Evolutionary conservation across 2,888 invertebrate genomes (phyloP).

Genomic region (Cinara cedri): DNA sequence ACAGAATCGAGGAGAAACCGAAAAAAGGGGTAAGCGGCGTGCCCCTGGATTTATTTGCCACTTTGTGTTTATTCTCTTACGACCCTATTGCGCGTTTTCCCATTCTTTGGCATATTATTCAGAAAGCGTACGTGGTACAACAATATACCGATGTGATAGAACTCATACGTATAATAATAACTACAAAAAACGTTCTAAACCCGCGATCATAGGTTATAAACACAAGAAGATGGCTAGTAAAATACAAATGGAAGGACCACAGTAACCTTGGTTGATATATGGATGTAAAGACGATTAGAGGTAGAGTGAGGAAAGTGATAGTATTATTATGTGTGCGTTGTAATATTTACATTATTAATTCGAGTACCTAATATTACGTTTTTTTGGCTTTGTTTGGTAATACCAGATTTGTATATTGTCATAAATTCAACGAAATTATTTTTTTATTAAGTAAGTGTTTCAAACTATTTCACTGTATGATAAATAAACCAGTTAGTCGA

Average conservation of each 20-base stretch:
- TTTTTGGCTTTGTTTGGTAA: neutral
- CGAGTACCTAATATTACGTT: slow-evolving; percentile 22
- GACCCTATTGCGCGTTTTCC: neutral
- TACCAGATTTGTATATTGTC: too few relatives aligned
- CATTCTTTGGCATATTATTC: slow-evolving; percentile 22
- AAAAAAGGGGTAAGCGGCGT: slow-evolving; percentile 26
- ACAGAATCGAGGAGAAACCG: slow-evolving; percentile 31
- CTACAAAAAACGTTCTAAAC: slow-evolving; percentile 6
- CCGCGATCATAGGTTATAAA: neutral
- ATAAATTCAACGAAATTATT: neutral
- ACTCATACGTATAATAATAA: neutral
- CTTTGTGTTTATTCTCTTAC: slow-evolving; percentile 34
- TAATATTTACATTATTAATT: slow-evolving; percentile 22
- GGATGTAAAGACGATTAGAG: neutral
- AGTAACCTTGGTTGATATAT: neutral
- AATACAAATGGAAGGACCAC: slow-evolving; percentile 25
- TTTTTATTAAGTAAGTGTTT: neutral
- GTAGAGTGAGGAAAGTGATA: neutral
- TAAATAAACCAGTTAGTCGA: neutral
- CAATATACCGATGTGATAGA: neutral
- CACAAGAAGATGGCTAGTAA: neutral
- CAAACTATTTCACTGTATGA: too few relatives aligned
- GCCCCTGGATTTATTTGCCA: slow-evolving; percentile 36
- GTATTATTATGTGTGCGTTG: neutral
- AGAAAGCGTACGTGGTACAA: slow-evolving; percentile 20